These are phyloP conservation scores for Thomomys bottae DNA, from an alignment of 2,113 vertebrate species.

Conservation along the genomic window DNA sequence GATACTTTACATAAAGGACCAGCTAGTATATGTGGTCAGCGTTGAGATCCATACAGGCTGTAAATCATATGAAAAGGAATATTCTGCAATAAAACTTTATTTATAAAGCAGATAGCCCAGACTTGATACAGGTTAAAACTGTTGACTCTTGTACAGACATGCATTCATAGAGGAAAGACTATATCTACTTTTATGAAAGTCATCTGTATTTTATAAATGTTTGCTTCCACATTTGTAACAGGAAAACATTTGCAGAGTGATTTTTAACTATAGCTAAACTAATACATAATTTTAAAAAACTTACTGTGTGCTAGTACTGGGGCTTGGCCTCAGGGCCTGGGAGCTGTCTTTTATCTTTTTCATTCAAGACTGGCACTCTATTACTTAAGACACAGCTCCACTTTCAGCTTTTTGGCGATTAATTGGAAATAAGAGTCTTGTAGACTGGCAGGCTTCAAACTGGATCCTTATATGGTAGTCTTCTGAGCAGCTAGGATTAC, in stretches of 20 bases:
- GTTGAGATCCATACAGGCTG: neutral
- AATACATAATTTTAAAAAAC: neutral
- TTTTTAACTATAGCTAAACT: slow-evolving; percentile 6
- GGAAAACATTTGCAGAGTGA: slow-evolving; percentile 40
- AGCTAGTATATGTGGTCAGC: neutral
- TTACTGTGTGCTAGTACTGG: too few species aligned
- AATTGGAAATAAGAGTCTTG: too few species aligned
- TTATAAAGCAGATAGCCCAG: neutral
- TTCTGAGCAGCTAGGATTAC: too few species aligned
- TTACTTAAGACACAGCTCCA: too few species aligned
- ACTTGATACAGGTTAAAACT: neutral
- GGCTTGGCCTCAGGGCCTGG: too few species aligned
- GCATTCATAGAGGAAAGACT: neutral
- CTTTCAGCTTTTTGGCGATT: too few species aligned
- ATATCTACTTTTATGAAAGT: slow-evolving; percentile 11
- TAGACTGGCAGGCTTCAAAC: too few species aligned
- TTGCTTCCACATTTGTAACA: slow-evolving; percentile 34
- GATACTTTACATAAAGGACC: slow-evolving; percentile 10
- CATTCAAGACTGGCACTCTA: too few species aligned
- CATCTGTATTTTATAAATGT: slow-evolving; percentile 32
- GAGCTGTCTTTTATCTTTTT: too few species aligned
- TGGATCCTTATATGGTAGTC: too few species aligned
- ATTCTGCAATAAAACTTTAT: slow-evolving; percentile 33
- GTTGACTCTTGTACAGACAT: slow-evolving; percentile 26
- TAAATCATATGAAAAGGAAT: neutral